These are phyloP conservation scores for Chloroclystis v-ata DNA, from an alignment of 2,888 invertebrate species.

Conservation along the genomic window DNA sequence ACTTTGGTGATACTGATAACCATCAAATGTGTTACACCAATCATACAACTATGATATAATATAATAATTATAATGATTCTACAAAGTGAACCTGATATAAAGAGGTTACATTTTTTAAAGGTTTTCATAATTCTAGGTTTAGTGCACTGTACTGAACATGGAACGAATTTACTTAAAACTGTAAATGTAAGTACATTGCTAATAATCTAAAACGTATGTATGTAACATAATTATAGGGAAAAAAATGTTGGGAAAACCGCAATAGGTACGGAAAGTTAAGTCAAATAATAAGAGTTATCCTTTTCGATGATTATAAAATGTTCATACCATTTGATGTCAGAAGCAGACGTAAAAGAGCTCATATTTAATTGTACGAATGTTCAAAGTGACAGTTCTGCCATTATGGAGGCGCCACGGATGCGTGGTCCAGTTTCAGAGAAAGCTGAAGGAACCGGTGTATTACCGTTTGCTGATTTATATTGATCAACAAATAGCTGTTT, in stretches of 20 bases:
- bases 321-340: slow-evolving; percentile 2
- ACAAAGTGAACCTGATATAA: too few relatives aligned
- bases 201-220: too few relatives aligned
- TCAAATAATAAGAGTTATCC: too few relatives aligned
- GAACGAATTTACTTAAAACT: too few relatives aligned
- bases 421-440: slow-evolving; percentile 61
- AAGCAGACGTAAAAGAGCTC: not conserved
- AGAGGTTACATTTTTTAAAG: too few relatives aligned
- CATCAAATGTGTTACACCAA: not conserved
- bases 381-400: slow-evolving; percentile 26
- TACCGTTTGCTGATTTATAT: slow-evolving; percentile 27
- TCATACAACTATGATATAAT: not conserved
- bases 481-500: slow-evolving; percentile 17
- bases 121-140: too few relatives aligned
- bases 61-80: too few relatives aligned
- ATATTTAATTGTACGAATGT: slow-evolving; percentile 1
- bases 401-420: slow-evolving; percentile 48
- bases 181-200: too few relatives aligned
- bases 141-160: too few relatives aligned
- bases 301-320: not conserved
- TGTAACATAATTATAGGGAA: too few relatives aligned
- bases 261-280: too few relatives aligned
- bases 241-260: too few relatives aligned
- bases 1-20: not conserved
- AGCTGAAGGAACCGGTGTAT: slow-evolving; percentile 43